A percentile compares a stretch with the other conserved stretches of the same genome.
Evolutionary conservation across 2,113 vertebrate genomes (phyloP).

Genomic region (Egretta garzetta): DNA sequence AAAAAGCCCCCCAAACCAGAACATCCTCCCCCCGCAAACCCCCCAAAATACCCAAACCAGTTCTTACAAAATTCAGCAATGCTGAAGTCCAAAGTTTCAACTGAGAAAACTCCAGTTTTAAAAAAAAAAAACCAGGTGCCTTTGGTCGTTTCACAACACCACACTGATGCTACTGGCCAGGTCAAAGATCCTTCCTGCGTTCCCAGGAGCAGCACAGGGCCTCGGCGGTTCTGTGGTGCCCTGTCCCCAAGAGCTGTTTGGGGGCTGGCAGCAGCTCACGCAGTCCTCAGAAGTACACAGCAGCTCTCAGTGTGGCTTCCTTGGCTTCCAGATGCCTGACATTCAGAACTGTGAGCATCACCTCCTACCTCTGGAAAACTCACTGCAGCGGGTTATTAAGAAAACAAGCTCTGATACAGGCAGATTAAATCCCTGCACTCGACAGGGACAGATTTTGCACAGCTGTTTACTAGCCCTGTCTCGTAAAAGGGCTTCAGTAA

Average conservation of each 20-base stretch:
- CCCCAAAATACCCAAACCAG: background rate
- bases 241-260: accelerated
- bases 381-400: background rate
- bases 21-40: background rate
- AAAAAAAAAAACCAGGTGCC: background rate
- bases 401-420: background rate
- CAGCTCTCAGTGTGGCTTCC: background rate
- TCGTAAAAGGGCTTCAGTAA: background rate
- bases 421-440: background rate
- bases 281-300: background rate
- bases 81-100: background rate
- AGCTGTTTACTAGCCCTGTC: background rate
- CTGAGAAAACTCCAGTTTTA: background rate
- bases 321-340: background rate
- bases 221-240: background rate
- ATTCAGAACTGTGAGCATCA: background rate
- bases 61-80: background rate
- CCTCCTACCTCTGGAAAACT: background rate
- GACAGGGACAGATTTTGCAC: background rate
- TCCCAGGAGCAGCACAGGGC: background rate
- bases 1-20: background rate
- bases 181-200: background rate
- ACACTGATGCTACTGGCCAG: background rate
- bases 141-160: background rate
- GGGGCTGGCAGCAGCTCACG: background rate